Percentiles rank a stretch among this genome's conserved stretches.
Evolutionary conservation across 1,140 invertebrate species (phyloP).

Genomic region (Polypedilum vanderplanki): DNA sequence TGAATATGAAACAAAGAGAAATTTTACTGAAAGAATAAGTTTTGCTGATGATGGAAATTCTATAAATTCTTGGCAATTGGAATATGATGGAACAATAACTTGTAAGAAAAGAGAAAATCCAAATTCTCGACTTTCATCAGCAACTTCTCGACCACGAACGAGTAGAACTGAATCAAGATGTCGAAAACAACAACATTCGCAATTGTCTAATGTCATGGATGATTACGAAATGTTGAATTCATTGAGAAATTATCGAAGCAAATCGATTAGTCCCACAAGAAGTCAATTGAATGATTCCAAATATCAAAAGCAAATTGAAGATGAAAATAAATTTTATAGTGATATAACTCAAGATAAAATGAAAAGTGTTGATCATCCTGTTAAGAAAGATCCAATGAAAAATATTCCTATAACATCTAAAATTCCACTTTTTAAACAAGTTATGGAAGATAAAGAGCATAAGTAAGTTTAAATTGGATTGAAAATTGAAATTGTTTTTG

Average conservation of each 20-base stretch:
- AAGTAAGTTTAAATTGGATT: background rate
- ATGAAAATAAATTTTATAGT: constrained; percentile 15
- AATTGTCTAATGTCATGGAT: background rate
- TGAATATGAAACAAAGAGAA: constrained; percentile 16
- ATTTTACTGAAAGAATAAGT: background rate
- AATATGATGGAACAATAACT: constrained; percentile 1
- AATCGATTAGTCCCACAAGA: constrained; percentile 19
- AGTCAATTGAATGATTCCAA: background rate
- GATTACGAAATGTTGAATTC: background rate
- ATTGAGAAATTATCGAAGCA: background rate
- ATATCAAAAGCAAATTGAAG: background rate
- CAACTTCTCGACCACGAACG: background rate
- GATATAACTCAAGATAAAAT: background rate
- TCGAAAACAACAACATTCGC: background rate
- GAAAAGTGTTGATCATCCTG: background rate
- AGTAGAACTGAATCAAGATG: background rate
- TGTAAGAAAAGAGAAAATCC: background rate
- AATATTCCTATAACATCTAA: constrained; percentile 29
- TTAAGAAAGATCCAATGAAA: constrained; percentile 2
- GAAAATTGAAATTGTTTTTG: background rate
- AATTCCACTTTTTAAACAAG: constrained; percentile 26
- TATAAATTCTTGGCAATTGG: constrained; percentile 12
- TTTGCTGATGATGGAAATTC: constrained; percentile 26
- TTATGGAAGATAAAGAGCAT: constrained; percentile 29
- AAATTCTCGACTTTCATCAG: background rate